These are phyloP conservation scores for Sorex araneus DNA, from an alignment of 2,113 vertebrate species.

Conservation along the genomic window DNA sequence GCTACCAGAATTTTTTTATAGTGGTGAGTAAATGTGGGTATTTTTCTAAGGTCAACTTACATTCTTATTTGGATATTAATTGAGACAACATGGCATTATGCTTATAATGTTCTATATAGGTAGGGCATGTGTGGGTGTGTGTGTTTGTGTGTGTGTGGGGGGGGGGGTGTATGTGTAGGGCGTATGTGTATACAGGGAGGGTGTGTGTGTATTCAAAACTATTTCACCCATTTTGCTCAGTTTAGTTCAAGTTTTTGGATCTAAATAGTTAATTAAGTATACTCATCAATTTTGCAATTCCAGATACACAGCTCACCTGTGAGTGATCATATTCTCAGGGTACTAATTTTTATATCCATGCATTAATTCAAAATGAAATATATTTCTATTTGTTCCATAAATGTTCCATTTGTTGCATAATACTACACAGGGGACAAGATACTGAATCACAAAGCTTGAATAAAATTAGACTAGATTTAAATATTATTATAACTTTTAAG, in stretches of 20 bases:
- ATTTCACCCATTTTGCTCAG: constrained; percentile 7
- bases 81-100: background rate
- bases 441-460: constrained; percentile 17
- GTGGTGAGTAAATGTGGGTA: background rate
- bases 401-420: background rate
- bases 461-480: constrained; percentile 22
- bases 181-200: too few species aligned
- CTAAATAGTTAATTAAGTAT: background rate
- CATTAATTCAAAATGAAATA: background rate
- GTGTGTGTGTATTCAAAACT: background rate
- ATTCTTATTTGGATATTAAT: background rate
- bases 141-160: too few species aligned
- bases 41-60: too few species aligned
- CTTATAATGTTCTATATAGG: background rate
- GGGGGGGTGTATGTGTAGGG: too few species aligned
- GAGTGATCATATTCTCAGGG: background rate
- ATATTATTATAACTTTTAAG: constrained; percentile 21
- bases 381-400: background rate
- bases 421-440: background rate
- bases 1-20: background rate
- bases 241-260: background rate
- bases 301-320: background rate
- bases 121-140: too few species aligned
- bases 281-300: background rate
- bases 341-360: background rate